Evolutionary conservation across 2,888 invertebrate genomes (phyloP).

Genomic region (Hirtodrosophila duncani): DNA sequence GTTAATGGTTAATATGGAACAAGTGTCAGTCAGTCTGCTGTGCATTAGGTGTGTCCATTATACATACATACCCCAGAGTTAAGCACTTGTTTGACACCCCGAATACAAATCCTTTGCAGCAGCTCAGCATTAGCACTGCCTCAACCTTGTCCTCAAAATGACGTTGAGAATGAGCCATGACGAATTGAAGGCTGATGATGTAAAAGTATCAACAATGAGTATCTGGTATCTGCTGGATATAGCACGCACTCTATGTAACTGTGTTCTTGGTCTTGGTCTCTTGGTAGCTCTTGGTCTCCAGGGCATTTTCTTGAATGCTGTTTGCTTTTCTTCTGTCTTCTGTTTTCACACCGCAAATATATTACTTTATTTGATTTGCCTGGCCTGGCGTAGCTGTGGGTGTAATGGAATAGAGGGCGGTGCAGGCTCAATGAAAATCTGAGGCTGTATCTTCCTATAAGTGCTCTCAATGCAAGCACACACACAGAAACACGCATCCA

Average conservation of each 20-base stretch:
- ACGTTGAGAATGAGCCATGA: conserved; percentile 56
- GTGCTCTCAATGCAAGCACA: conserved; percentile 11
- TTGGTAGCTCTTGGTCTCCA: conserved; percentile 12
- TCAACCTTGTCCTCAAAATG: conserved; percentile 21
- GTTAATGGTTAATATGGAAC: conserved; percentile 52
- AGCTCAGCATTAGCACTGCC: too few species aligned
- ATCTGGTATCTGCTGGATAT: conserved; percentile 35
- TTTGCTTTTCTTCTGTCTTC: conserved; percentile 41
- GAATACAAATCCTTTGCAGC: conserved; percentile 10
- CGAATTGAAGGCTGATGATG: conserved; percentile 61
- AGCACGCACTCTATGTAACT: conserved; percentile 41
- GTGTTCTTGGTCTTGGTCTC: too few species aligned
- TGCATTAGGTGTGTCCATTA: too few species aligned
- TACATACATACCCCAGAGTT: too few species aligned
- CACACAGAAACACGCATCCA: conserved; percentile 8
- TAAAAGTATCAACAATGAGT: conserved; percentile 57
- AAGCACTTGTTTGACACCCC: conserved; percentile 75
- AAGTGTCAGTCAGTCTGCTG: conserved; percentile 49
- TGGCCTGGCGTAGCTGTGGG: conserved; percentile 18
- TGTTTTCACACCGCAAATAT: conserved; percentile 51
- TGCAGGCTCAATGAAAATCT: too few species aligned
- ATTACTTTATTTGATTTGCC: conserved; percentile 60
- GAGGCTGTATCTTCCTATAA: neutral
- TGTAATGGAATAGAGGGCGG: too few species aligned
- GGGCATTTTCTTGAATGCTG: conserved; percentile 18